Evolutionary conservation across 2,888 invertebrate species (phyloP), one percentile per base, ranked within the genome.

Genomic region (Lepidocyrtoides sp.): DNA sequence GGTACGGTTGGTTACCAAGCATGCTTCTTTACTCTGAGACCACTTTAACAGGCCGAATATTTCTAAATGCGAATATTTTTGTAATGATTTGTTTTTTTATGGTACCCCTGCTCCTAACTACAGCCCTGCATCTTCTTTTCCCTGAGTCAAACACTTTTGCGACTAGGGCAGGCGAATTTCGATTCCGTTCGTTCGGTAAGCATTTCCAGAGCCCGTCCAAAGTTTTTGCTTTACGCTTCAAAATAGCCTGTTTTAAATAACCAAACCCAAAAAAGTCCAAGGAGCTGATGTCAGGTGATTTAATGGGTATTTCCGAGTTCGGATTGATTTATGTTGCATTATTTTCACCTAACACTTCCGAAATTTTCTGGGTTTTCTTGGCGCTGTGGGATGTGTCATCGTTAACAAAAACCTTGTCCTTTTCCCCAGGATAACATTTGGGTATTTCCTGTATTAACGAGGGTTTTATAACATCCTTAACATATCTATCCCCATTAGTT

Each of bases 181-280:
- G 44, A 41, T 44, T 77, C 77, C 77, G 48, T 23, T 77, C 77
- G 3, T 77, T 48, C 14, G 77, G 23, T 26, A 86, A 26, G 2
- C 26, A 7, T 85, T 89, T 89, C 89, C 89, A 63, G 17, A 91
- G 54, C 0, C 79, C 79, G 7, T 84, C 20, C 5, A 91, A 14
- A 32, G 79, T 84, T 26, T 23, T 75, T 0, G 84, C 89, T 4
- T 44, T 26, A 3, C 81, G 54, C 2, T 36, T 32, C 8, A 12
- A 69, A 23, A 85, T 26, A 4, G 26, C 20, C 29, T 77, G 66
- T 41, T 91, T 91, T 2, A 92, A 51, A 26, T 41, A 85, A 1
- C 87, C 86, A 66, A 92, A 92, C 4, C 87, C 83, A 41, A 77
- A 92, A 63, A 92, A 92, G 29, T 86, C 86, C 72, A 86, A 8